Base-by-base conservation (phyloP, 2,888 invertebrate species). In the Drosophila limbata region DNA sequence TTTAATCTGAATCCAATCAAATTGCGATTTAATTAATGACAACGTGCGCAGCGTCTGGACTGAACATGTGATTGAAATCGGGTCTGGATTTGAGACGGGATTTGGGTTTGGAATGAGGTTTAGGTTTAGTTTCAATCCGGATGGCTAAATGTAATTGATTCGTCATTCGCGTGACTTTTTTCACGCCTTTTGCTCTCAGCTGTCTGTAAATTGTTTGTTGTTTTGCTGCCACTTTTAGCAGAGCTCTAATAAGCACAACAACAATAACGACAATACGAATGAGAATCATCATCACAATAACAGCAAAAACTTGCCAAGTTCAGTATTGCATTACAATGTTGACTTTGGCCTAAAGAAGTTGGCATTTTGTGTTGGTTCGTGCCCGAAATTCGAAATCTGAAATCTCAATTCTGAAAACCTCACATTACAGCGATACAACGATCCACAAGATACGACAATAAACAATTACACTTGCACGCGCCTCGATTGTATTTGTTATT, bases 221-320 rank as follows among this genome's bases (percentile, higher is more conserved):
- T 87, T 88, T 87, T 84, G 66, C 73, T 82, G 82, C 37, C 63
- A 88, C 11, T 67, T 85, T 70, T 85, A 69, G 63, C 82, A 61
- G 31, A 13, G 28, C 21, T 48, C 68, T 70, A 56, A 61, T 66
- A 62, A 66, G 19, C 56, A 52, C 37, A 48, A 45, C 37, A 55
- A 47, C 40, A 70, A 53, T 9, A 50, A 39, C 17, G 44, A 50
- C 44, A 48, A 53, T 19, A 45, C n/a, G n/a, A 9, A 17, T 13
- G 21, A 21, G 21, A 51, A 4, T 19, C 35, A 44, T 19, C 35
- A 44, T 44, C 11, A 19, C 15, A 42, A 72, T 35, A 55, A 37
- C 15, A 64, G 65, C n/a, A 71, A 55, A 13, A 56, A 48, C 44
- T 39, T 39, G 21, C n/a, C 71, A 71, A 65, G 72, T 67, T 71